Evolutionary conservation across 2,113 vertebrate genomes (phyloP).

Genomic region (Scophthalmus maximus): DNA sequence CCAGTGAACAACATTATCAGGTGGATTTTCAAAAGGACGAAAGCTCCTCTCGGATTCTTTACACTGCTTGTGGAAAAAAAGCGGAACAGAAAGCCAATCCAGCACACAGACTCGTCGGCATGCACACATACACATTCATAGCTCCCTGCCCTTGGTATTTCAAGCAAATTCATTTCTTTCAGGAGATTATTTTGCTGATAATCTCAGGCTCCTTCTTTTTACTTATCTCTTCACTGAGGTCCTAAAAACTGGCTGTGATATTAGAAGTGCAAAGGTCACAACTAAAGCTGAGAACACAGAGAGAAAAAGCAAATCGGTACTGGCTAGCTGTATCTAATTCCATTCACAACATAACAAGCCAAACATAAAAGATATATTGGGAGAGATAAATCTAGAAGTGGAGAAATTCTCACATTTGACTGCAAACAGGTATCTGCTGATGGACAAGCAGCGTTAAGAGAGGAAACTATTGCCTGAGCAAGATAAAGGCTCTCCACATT

Average conservation of each 20-base stretch:
- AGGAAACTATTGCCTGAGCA: constrained; percentile 28
- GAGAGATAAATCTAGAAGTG: constrained; percentile 37
- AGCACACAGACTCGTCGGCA: constrained; percentile 11
- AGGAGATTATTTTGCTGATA: constrained; percentile 67
- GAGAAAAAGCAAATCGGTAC: constrained; percentile 40
- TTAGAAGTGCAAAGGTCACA: constrained; percentile 57
- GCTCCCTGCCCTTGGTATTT: constrained; percentile 38
- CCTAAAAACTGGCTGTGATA: constrained; percentile 49
- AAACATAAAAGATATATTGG: constrained; percentile 37
- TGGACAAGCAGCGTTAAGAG: constrained; percentile 25
- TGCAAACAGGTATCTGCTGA: constrained; percentile 52
- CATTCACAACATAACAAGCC: constrained; percentile 48
- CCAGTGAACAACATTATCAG: constrained; percentile 71
- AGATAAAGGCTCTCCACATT: constrained; percentile 62
- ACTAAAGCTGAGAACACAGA: constrained; percentile 43
- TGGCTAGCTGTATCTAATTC: constrained; percentile 56
- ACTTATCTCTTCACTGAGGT: constrained; percentile 62
- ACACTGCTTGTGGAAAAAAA: constrained; percentile 30
- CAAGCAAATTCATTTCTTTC: constrained; percentile 56
- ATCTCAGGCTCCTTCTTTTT: constrained; percentile 58
- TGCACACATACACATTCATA: neutral
- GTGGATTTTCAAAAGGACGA: constrained; percentile 76
- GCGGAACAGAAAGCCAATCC: constrained; percentile 34
- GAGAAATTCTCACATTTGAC: constrained; percentile 49
- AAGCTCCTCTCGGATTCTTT: constrained; percentile 65